These are phyloP conservation scores for Triops cancriformis DNA, from an alignment of 1,140 invertebrate species.

Conservation along the genomic window DNA sequence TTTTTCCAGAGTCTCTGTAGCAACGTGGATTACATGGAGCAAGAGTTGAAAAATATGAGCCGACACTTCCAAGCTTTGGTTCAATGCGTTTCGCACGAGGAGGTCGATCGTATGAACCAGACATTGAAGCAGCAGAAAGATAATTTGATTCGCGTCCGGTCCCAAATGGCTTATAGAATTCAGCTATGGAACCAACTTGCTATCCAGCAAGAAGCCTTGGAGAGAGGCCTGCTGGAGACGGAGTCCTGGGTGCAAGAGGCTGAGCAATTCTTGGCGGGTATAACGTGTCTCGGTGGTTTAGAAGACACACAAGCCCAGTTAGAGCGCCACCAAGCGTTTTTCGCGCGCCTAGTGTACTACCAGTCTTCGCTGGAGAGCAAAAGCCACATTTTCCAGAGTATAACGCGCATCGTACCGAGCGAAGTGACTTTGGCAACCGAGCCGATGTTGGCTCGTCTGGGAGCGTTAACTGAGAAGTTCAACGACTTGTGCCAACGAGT, in stretches of 20 bases:
- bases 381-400: constrained; percentile 83
- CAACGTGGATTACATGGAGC: constrained; percentile 78
- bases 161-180: constrained; percentile 65
- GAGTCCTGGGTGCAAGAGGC: constrained; percentile 74
- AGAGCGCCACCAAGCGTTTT: constrained; percentile 76
- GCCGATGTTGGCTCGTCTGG: constrained; percentile 33
- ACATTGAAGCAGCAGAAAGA: constrained; percentile 81
- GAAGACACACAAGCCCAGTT: constrained; percentile 63
- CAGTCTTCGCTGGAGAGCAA: constrained; percentile 89
- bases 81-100: constrained; percentile 77
- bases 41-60: constrained; percentile 77
- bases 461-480: constrained; percentile 59
- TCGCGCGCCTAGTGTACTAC: constrained; percentile 78
- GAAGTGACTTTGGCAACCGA: not conserved
- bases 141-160: constrained; percentile 66
- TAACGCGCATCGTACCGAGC: constrained; percentile 57
- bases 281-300: constrained; percentile 56
- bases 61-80: constrained; percentile 84
- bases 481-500: constrained; percentile 73
- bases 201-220: constrained; percentile 81
- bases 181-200: constrained; percentile 72
- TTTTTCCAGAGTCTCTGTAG: constrained; percentile 50
- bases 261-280: constrained; percentile 56
- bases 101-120: constrained; percentile 82
- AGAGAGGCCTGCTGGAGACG: constrained; percentile 76